Evolutionary conservation across 2,113 vertebrate genomes (phyloP).

Genomic region (Spermophilus dauricus): DNA sequence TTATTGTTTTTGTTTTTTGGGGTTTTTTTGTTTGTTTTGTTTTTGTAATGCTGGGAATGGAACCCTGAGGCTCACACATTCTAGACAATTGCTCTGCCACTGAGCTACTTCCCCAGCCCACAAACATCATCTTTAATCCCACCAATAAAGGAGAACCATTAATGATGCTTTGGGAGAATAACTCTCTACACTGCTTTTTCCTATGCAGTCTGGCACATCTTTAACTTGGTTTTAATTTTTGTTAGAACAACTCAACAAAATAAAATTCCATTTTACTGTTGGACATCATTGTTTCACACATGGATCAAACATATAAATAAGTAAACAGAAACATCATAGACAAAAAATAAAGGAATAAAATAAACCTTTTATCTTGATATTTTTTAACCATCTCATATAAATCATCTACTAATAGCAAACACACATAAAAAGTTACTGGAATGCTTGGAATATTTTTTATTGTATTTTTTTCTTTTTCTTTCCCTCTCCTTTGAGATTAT

Average conservation of each 20-base stretch:
- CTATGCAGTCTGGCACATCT: not conserved
- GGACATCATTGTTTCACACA: not conserved
- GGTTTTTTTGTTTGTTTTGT: too few species aligned
- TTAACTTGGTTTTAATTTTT: not conserved
- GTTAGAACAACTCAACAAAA: not conserved
- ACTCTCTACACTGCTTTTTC: not conserved
- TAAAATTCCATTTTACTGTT: conserved; percentile 30
- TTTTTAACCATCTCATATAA: not conserved
- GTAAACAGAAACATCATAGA: not conserved
- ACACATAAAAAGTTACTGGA: not conserved
- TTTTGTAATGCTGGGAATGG: not conserved
- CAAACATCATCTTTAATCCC: not conserved
- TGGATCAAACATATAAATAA: not conserved
- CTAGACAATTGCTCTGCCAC: not conserved
- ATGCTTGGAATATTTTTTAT: not conserved
- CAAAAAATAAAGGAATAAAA: not conserved
- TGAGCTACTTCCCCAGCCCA: not conserved
- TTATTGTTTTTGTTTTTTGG: not conserved
- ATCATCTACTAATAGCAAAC: not conserved
- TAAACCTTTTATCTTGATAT: not conserved
- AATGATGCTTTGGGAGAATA: not conserved
- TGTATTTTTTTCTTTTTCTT: not conserved
- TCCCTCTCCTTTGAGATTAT: not conserved
- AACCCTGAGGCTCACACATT: not conserved
- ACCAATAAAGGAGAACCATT: not conserved